Conservation (phyloP, 1,140 invertebrate genomes). For the Ceratosolen fusciceps region DNA sequence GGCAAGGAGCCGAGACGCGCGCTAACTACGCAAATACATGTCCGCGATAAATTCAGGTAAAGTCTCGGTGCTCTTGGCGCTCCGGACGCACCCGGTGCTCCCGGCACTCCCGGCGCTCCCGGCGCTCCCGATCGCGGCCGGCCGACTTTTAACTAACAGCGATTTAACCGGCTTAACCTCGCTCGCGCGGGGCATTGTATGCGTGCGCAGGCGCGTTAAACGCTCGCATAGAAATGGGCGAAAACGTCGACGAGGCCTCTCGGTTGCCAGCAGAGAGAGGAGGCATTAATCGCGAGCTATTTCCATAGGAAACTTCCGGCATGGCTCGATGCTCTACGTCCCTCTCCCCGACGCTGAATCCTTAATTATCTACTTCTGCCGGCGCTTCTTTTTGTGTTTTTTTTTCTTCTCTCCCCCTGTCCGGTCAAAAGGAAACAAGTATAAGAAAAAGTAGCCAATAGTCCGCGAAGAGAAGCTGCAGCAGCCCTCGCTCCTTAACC, state of each 20-base stretch:
- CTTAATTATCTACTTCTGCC: no score
- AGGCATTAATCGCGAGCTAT: slow-evolving; percentile 9
- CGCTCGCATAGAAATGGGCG: not conserved
- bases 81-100: slow-evolving; percentile 2
- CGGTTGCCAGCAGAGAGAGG: no score
- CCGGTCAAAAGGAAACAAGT: no score
- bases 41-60: slow-evolving; percentile 1
- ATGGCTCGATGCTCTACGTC: not conserved
- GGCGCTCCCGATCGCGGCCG: not conserved
- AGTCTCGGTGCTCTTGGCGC: no score
- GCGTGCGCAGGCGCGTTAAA: not conserved
- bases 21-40: not conserved
- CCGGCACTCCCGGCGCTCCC: no score
- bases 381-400: no score
- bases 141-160: no score
- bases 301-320: slow-evolving; percentile 1
- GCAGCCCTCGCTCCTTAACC: no score
- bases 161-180: slow-evolving; percentile 17
- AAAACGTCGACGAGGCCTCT: not conserved
- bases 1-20: not conserved
- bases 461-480: no score
- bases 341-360: not conserved
- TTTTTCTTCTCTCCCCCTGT: no score
- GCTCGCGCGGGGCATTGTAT: not conserved
- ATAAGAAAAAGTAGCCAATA: no score